A percentile compares a stretch with the other conserved stretches of the same genome.
These are phyloP conservation scores for Albula goreensis DNA, from an alignment of 2,113 vertebrate species.

Conservation along the genomic window DNA sequence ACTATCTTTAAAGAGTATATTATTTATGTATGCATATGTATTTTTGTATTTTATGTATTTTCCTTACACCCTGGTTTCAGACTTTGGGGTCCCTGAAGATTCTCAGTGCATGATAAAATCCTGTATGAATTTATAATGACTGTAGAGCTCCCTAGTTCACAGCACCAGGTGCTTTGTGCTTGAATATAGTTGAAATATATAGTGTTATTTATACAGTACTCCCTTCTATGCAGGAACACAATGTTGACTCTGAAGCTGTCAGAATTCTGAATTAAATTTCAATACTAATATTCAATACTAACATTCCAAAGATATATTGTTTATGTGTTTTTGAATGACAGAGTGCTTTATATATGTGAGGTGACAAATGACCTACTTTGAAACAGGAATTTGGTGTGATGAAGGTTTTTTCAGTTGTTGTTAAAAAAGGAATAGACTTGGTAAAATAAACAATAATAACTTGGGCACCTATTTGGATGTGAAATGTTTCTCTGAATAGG, in stretches of 20 bases:
- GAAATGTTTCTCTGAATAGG: neutral
- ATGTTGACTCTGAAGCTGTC: too few species aligned
- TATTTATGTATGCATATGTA: slow-evolving; percentile 17
- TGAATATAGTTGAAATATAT: neutral
- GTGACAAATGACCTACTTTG: neutral
- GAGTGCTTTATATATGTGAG: too few species aligned
- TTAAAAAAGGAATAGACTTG: neutral
- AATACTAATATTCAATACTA: neutral
- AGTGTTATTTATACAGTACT: neutral
- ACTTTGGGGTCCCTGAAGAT: slow-evolving; percentile 25
- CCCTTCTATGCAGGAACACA: too few species aligned
- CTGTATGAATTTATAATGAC: slow-evolving; percentile 32
- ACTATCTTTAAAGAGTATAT: slow-evolving; percentile 17
- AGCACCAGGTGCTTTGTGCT: slow-evolving; percentile 46
- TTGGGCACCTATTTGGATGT: neutral
- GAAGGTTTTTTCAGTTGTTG: neutral
- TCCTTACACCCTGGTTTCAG: neutral
- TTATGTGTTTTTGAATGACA: neutral
- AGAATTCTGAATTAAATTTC: neutral
- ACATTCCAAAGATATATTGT: neutral
- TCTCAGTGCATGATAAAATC: slow-evolving; percentile 20
- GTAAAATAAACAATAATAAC: neutral
- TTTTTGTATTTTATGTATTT: neutral
- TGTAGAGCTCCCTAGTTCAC: slow-evolving; percentile 32
- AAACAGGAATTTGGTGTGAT: neutral